These are phyloP conservation scores for Cryptosula pallasiana DNA, from an alignment of 2,888 invertebrate genomes.

Conservation along the genomic window DNA sequence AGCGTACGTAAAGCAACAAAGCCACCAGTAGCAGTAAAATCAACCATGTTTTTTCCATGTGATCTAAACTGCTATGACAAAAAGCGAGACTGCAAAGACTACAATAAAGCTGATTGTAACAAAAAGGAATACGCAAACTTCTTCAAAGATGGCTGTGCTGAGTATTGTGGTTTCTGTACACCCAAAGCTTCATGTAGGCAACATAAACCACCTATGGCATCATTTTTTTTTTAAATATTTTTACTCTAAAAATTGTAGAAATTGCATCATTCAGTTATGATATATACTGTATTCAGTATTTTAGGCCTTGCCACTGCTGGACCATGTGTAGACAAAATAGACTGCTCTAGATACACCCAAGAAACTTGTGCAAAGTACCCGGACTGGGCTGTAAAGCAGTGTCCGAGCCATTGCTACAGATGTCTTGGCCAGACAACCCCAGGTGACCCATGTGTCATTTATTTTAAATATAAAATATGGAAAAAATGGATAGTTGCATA, in stretches of 20 bases:
- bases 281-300: no score
- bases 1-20: not conserved
- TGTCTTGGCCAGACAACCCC: not conserved
- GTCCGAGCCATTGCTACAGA: not conserved
- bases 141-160: not conserved
- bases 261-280: no score
- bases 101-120: not conserved
- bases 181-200: slow-evolving; percentile 8
- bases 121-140: not conserved
- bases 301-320: not conserved
- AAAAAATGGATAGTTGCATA: no score
- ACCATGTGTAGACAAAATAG: slow-evolving; percentile 2
- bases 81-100: not conserved
- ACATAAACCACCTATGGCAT: no score
- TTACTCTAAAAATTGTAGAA: no score
- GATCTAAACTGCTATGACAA: not conserved
- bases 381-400: not conserved
- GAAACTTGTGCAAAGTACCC: not conserved
- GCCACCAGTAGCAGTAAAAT: not conserved
- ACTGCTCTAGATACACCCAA: not conserved
- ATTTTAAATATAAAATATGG: no score
- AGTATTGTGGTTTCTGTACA: slow-evolving; percentile 19
- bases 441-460: no score
- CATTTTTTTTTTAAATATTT: no score
- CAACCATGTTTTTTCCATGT: slow-evolving; percentile 1